Conservation (phyloP, 2,113 vertebrate species). For the Phylloscopus whistleri region DNA sequence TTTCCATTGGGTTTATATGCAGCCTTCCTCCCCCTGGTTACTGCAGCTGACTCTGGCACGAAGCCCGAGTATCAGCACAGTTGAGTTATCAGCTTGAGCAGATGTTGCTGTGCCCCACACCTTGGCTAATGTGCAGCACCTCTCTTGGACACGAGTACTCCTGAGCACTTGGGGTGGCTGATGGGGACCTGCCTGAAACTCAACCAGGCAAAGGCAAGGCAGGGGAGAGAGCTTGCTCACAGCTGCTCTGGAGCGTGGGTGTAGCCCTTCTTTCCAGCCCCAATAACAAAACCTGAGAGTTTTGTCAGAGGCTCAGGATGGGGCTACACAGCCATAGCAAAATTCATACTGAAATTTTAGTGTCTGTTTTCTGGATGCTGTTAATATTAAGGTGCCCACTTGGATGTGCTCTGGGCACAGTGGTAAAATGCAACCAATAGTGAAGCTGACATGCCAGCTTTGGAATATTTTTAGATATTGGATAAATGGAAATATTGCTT, state of each 20-base stretch:
- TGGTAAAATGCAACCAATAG: background rate
- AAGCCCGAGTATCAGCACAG: background rate
- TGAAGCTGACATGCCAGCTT: background rate
- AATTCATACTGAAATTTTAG: background rate
- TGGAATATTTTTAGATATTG: background rate
- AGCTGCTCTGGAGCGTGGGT: background rate
- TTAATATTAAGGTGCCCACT: background rate
- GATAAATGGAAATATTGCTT: background rate
- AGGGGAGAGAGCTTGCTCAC: background rate
- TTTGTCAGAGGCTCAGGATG: background rate
- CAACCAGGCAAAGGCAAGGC: background rate
- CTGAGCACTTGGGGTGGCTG: background rate
- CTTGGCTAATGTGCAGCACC: background rate
- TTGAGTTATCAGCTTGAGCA: background rate
- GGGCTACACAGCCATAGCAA: background rate
- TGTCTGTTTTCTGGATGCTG: background rate
- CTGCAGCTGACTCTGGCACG: background rate
- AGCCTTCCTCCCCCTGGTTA: background rate
- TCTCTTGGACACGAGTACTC: fast-evolving
- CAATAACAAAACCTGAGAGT: background rate
- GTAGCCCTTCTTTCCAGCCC: background rate
- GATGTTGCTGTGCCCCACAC: background rate
- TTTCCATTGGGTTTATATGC: background rate
- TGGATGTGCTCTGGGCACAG: background rate
- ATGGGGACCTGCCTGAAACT: background rate